Evolutionary conservation across 1,140 invertebrate genomes (phyloP), one percentile per base, ranked within the genome.

Genomic region (Neocloeon triangulifer): DNA sequence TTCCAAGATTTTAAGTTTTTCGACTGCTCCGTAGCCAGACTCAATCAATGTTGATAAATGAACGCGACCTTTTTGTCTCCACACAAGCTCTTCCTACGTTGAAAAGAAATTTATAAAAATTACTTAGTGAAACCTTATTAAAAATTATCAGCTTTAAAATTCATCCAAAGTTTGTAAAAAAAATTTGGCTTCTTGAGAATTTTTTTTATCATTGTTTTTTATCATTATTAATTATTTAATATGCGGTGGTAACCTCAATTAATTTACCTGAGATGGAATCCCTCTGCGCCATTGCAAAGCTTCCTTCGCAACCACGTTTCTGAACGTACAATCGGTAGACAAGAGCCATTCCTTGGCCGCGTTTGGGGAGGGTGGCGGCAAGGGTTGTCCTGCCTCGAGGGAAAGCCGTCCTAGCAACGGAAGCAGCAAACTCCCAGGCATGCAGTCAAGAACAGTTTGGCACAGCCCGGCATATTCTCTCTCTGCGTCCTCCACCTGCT

Each of bases 241-340:
- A 9, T 8, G 15, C 8, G 9, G 10, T 8, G 10, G 9, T 10
- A 13, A 29, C 7, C 7, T 29, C 27, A 8, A n/a, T n/a, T n/a
- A n/a, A 10, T 10, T 29, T 10, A 65, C 69, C 57, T 73, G 69
- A 16, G 62, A 65, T 19, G 66, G 48, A 25, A 32, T 43, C 30
- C 61, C 61, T 43, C 65, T 66, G 41, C 72, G 69, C 64, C 73
- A 81, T 38, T 80, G 76, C n/a, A 85, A 46, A 10, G 78, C 77
- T 55, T 85, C 78, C 53, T 81, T 85, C 20, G 73, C 74, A 25
- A 85, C 76, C 2, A 84, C 77, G 39, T 69, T 68, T 39, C 70
- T 61, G 26, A 82, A 49, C 2, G 73, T 70, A 13, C 75, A 67
- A 45, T 80, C 73, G 19, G 77, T 73, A 27, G 62, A 60, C 40